Evolutionary conservation across 1,140 invertebrate genomes (phyloP), one percentile per base, ranked within the genome.

Genomic region (Drosophila sproati): DNA sequence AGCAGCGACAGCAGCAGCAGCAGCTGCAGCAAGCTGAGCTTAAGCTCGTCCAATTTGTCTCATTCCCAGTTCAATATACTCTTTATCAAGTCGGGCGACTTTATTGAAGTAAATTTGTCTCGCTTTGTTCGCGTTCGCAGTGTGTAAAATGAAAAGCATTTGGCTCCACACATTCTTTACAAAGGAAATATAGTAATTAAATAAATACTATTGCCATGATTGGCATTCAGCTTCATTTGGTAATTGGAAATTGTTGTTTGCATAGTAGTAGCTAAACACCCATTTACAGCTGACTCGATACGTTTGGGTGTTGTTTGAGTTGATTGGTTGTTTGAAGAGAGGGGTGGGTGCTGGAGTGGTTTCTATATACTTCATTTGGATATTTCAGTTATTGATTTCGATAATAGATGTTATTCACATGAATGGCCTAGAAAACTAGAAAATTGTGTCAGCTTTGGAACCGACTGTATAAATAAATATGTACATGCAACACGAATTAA

Each of bases 21-120:
- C 50, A 48, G 6, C 52, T 48, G 8, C 32, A 50, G 39, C 54
- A 48, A 39, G 29, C 29, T 39, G 43, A 54, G 47, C 50, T 47
- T 20, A 54, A 56, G 34, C 45, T 56, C 29, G 32, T 54, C 4
- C 48, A 63, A 43, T 63, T 41, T 10, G 61, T 63, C 48, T 48
- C 35, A 37, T 37, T 47, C 43, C 47, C 57, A 74, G 72, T 74
- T 70, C 72, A 74, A 70, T 70, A 74, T 70, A 74, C 72, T 66
- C 57, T 74, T 70, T 70, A 70, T 74, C 72, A 73, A 69, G 64
- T 47, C 39, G 50, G 41, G n/a, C 60, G 45, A 43, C 64, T 60
- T 73, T 59, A 41, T 61, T 68, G 39, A 55, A 37, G 4, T 43
- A 34, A 63, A 56, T 71, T 54, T 45, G 51, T 62, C 43, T 34